Conservation (phyloP, 2,113 vertebrate genomes). For the Vulpes lagopus region DNA sequence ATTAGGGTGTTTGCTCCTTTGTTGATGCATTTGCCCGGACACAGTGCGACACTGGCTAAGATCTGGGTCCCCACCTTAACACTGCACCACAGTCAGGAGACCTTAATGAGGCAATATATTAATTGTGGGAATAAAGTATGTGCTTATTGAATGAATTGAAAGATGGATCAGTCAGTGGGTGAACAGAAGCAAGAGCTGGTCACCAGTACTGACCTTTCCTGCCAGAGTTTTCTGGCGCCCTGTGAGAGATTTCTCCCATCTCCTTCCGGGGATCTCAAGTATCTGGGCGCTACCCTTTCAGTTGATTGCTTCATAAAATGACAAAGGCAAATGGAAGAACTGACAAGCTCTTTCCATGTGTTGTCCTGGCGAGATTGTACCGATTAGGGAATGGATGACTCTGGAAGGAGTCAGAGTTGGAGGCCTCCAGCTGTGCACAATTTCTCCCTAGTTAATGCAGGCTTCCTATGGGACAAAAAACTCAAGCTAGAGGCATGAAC, state of each 20-base stretch:
- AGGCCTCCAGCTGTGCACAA: slow-evolving; percentile 15
- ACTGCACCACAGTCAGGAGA: fast-evolving
- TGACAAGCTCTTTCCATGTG: slow-evolving; percentile 44
- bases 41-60: not conserved
- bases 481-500: not conserved
- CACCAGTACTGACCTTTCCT: not conserved
- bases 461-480: not conserved
- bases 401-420: slow-evolving; percentile 25
- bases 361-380: not conserved
- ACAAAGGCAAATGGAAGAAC: slow-evolving; percentile 57
- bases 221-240: not conserved
- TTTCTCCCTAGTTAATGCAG: slow-evolving; percentile 11
- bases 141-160: not conserved
- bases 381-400: not conserved
- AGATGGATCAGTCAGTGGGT: not conserved
- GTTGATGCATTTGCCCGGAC: not conserved
- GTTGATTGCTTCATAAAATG: slow-evolving; percentile 46
- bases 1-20: not conserved
- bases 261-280: not conserved
- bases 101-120: not conserved
- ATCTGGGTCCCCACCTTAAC: not conserved
- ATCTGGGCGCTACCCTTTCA: not conserved
- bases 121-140: not conserved
- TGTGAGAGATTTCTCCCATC: not conserved
- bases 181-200: not conserved